These are phyloP conservation scores for Homalodisca vitripennis DNA, from an alignment of 1,140 invertebrate genomes.

Conservation along the genomic window DNA sequence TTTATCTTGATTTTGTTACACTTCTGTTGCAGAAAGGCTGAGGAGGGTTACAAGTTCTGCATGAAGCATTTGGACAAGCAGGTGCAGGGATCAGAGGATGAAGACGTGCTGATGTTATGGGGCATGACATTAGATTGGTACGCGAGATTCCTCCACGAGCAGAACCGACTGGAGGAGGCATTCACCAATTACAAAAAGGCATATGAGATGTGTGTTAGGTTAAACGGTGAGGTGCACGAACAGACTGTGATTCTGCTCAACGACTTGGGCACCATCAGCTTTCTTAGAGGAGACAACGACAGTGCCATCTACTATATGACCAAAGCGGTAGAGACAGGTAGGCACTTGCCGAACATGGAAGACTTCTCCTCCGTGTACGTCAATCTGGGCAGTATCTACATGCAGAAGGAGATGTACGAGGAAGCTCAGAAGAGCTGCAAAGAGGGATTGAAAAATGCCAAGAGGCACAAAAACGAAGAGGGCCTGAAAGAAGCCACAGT, in stretches of 20 bases:
- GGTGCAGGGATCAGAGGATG: constrained; percentile 54
- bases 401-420: constrained; percentile 66
- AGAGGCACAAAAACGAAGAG: constrained; percentile 60
- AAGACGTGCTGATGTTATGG: constrained; percentile 61
- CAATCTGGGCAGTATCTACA: constrained; percentile 78
- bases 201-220: constrained; percentile 58
- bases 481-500: constrained; percentile 63
- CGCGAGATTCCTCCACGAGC: constrained; percentile 68
- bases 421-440: constrained; percentile 72
- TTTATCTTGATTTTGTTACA: too few relatives aligned
- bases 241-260: constrained; percentile 79
- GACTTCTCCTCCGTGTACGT: constrained; percentile 73
- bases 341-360: constrained; percentile 58
- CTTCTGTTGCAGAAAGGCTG: constrained; percentile 56
- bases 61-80: constrained; percentile 63
- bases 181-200: constrained; percentile 66
- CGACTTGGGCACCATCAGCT: constrained; percentile 77
- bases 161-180: constrained; percentile 62
- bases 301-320: constrained; percentile 69
- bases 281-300: constrained; percentile 62
- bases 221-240: constrained; percentile 66
- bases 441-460: constrained; percentile 66
- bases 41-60: constrained; percentile 74
- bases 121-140: constrained; percentile 80
- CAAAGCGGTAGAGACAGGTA: constrained; percentile 67